These are phyloP conservation scores for Irena cyanogastra DNA, from an alignment of 2,113 vertebrate genomes.

Conservation along the genomic window DNA sequence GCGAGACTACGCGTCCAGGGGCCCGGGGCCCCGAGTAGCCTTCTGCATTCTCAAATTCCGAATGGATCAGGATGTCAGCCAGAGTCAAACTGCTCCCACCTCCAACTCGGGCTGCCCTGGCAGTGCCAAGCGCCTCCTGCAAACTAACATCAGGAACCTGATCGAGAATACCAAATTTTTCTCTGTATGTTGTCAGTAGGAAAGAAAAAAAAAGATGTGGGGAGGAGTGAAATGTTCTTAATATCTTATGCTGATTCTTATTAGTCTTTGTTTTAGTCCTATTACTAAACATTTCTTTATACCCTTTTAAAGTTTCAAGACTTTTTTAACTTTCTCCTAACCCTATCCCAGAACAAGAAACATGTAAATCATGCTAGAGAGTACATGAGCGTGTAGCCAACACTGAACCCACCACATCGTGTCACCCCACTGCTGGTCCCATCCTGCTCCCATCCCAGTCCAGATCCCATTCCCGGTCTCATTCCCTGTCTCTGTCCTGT, in stretches of 20 bases:
- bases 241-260: neutral
- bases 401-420: neutral
- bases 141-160: too few species aligned
- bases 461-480: neutral
- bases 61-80: too few species aligned
- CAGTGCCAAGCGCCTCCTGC: too few species aligned
- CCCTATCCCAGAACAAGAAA: neutral
- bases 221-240: neutral
- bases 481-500: neutral
- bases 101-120: too few species aligned
- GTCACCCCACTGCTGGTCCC: neutral
- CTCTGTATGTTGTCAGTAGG: neutral
- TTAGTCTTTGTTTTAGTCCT: neutral
- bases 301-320: neutral
- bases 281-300: neutral
- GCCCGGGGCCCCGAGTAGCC: too few species aligned
- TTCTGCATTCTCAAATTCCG: too few species aligned
- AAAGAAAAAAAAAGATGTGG: neutral
- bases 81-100: too few species aligned
- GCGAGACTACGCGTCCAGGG: too few species aligned
- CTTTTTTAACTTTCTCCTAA: neutral
- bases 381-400: neutral
- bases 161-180: neutral
- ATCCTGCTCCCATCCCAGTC: neutral
- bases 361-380: neutral